These are phyloP conservation scores for Hybognathus amarus DNA, from an alignment of 2,797 vertebrate genomes.

Conservation along the genomic window DNA sequence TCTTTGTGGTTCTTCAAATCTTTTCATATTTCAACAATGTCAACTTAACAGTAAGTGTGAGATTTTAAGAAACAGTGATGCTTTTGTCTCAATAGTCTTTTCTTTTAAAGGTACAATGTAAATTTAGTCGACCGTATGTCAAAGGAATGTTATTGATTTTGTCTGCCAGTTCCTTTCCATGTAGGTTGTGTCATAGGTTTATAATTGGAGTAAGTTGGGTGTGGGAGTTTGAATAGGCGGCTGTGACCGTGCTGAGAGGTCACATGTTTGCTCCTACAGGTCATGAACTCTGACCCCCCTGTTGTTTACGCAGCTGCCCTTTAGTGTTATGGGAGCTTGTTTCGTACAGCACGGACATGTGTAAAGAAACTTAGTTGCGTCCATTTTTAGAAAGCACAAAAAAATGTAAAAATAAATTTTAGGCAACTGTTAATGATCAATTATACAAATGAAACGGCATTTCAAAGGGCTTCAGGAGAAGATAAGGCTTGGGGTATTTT, in stretches of 20 bases:
- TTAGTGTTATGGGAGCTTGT: constrained; percentile 25
- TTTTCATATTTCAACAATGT: neutral
- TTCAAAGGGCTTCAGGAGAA: neutral
- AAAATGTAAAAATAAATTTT: neutral
- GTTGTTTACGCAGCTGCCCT: constrained; percentile 40
- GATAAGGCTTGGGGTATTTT: neutral
- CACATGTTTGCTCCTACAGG: constrained; percentile 19
- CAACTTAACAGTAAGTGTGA: neutral
- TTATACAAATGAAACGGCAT: neutral
- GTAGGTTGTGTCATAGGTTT: neutral
- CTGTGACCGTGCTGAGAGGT: constrained; percentile 2
- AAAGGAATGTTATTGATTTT: neutral
- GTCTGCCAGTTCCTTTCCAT: neutral
- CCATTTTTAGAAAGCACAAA: neutral
- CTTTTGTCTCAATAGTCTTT: neutral
- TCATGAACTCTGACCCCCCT: constrained; percentile 34
- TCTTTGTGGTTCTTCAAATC: neutral
- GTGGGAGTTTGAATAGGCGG: neutral
- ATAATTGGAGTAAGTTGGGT: constrained; percentile 8
- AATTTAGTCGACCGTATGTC: neutral
- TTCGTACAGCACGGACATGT: neutral
- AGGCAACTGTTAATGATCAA: constrained; percentile 1
- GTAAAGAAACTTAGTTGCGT: constrained; percentile 16
- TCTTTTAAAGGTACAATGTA: neutral
- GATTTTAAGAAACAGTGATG: neutral